phyloP scores from a whole-genome alignment of 2,888 invertebrate species.

The Amphipyra berbera region DNA sequence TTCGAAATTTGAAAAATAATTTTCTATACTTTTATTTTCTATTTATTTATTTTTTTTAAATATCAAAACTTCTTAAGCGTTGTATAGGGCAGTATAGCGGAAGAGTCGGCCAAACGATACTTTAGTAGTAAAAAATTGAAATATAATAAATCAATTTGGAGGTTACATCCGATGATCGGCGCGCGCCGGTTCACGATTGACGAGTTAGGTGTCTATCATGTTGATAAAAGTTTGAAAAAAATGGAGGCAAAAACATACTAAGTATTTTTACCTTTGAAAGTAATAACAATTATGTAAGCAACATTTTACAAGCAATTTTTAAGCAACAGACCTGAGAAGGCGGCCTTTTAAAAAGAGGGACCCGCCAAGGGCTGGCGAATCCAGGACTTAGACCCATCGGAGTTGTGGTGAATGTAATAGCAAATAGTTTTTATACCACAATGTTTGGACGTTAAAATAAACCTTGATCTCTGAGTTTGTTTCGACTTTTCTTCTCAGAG shows the following conservation, averaged over 20 bases:
- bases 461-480: too few relatives aligned
- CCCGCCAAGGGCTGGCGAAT: too few relatives aligned
- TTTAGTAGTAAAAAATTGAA: constrained; percentile 74
- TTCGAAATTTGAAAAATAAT: too few relatives aligned
- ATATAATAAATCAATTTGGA: constrained; percentile 80
- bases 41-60: neutral
- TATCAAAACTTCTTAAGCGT: constrained; percentile 17
- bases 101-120: constrained; percentile 65
- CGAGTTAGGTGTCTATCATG: constrained; percentile 58
- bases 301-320: too few relatives aligned
- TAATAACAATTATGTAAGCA: neutral
- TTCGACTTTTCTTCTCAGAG: too few relatives aligned
- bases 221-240: constrained; percentile 35
- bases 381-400: too few relatives aligned
- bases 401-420: too few relatives aligned
- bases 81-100: constrained; percentile 63
- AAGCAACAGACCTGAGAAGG: too few relatives aligned
- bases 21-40: too few relatives aligned
- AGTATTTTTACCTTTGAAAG: neutral
- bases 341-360: too few relatives aligned
- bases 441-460: too few relatives aligned
- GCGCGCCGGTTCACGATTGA: constrained; percentile 70
- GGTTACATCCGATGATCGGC: constrained; percentile 73
- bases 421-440: too few relatives aligned
- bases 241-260: neutral